A percentile compares a stretch with the other conserved stretches of the same genome.
Conservation (phyloP, 2,797 vertebrate species). For the Ctenosaura bakeri region DNA sequence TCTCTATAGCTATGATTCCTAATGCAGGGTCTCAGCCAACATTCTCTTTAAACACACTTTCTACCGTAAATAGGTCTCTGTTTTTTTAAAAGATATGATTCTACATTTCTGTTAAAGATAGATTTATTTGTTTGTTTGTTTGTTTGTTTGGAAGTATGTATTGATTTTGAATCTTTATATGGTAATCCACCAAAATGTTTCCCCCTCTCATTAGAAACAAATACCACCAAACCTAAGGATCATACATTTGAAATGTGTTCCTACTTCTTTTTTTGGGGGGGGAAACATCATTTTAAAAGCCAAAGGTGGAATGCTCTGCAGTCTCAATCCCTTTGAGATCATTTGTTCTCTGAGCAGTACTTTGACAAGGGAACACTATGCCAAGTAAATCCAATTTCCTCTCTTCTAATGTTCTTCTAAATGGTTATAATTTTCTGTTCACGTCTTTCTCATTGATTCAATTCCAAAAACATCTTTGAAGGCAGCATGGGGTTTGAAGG, state of each 20-base stretch:
- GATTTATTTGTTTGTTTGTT: too few relatives aligned
- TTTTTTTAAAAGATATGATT: not conserved
- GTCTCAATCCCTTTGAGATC: conserved; percentile 50
- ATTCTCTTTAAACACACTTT: not conserved
- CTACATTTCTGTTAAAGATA: not conserved
- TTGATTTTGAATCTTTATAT: conserved; percentile 53
- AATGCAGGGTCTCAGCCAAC: too few relatives aligned
- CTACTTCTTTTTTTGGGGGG: conserved; percentile 59
- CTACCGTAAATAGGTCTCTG: not conserved
- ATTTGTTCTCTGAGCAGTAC: conserved; percentile 63
- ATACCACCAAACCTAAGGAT: conserved; percentile 56
- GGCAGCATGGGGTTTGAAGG: conserved; percentile 26
- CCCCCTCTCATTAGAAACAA: conserved; percentile 70
- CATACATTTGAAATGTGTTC: conserved; percentile 66
- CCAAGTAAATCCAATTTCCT: conserved; percentile 75
- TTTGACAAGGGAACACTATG: conserved; percentile 64
- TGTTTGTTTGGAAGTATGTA: conserved; percentile 1
- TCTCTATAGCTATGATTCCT: too few relatives aligned
- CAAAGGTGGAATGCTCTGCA: conserved; percentile 66
- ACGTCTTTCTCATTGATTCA: conserved; percentile 69
- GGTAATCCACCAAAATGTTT: conserved; percentile 45
- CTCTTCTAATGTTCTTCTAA: conserved; percentile 70
- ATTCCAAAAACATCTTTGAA: conserved; percentile 58
- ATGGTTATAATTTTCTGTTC: conserved; percentile 71
- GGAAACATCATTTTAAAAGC: conserved; percentile 69